phyloP scores from a whole-genome alignment of 2,888 invertebrate species.

The Maniola hyperantus region DNA sequence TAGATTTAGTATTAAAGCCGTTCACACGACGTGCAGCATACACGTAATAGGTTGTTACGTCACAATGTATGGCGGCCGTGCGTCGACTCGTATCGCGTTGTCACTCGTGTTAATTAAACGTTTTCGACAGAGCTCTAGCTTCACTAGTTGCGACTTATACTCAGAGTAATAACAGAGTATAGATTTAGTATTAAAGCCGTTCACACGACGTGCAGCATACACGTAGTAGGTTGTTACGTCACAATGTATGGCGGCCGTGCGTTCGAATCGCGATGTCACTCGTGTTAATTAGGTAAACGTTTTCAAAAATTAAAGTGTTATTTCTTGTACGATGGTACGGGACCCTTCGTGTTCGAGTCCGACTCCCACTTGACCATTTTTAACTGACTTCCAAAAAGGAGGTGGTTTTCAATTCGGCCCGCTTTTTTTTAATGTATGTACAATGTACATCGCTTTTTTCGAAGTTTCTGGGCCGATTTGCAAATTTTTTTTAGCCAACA shows the following conservation, averaged over 20 bases:
- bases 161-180: neutral
- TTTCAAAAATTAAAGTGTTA: too few species aligned
- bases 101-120: slow-evolving; percentile 81
- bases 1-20: slow-evolving; percentile 25
- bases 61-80: slow-evolving; percentile 49
- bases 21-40: slow-evolving; percentile 8
- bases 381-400: too few species aligned
- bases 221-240: neutral
- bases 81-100: slow-evolving; percentile 63
- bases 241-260: neutral
- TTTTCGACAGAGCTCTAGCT: slow-evolving; percentile 49
- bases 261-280: too few species aligned
- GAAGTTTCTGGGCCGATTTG: too few species aligned
- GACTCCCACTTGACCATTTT: too few species aligned
- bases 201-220: neutral
- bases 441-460: neutral
- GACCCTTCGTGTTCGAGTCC: too few species aligned
- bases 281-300: too few species aligned
- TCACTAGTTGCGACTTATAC: slow-evolving; percentile 48
- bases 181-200: neutral
- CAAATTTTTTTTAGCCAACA: too few species aligned
- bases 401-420: too few species aligned
- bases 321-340: too few species aligned
- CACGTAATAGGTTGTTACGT: slow-evolving; percentile 36
- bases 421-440: too few species aligned